These are phyloP conservation scores for Hippoglossus stenolepis DNA, from an alignment of 2,113 vertebrate genomes.

Conservation along the genomic window DNA sequence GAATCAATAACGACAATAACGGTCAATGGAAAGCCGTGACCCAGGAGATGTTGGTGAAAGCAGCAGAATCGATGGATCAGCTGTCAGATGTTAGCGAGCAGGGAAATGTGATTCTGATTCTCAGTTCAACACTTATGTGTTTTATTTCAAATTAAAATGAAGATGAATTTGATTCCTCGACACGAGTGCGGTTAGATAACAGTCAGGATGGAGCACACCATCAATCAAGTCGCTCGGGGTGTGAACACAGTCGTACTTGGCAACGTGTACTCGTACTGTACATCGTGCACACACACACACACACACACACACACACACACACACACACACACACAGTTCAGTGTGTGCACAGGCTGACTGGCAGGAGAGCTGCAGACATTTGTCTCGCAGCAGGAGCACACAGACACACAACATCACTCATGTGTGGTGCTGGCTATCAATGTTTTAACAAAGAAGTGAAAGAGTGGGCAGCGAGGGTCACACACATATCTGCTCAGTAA, in stretches of 20 bases:
- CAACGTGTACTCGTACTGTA: constrained; percentile 13
- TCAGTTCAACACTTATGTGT: neutral
- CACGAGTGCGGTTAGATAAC: neutral
- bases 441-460: constrained; percentile 4
- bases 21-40: neutral
- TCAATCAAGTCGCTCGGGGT: constrained; percentile 23
- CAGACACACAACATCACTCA: constrained; percentile 1
- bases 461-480: constrained; percentile 15
- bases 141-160: neutral
- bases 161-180: neutral
- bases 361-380: constrained; percentile 58
- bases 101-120: no score
- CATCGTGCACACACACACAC: constrained; percentile 14
- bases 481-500: constrained; percentile 33
- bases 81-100: neutral
- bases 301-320: constrained; percentile 18
- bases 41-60: neutral
- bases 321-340: neutral
- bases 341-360: constrained; percentile 40
- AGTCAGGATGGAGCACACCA: neutral
- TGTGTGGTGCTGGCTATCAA: neutral
- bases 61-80: neutral
- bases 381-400: constrained; percentile 45
- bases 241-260: constrained; percentile 30
- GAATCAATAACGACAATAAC: neutral